Evolutionary conservation across 2,888 invertebrate species (phyloP).

Genomic region (Lithosia quadra): DNA sequence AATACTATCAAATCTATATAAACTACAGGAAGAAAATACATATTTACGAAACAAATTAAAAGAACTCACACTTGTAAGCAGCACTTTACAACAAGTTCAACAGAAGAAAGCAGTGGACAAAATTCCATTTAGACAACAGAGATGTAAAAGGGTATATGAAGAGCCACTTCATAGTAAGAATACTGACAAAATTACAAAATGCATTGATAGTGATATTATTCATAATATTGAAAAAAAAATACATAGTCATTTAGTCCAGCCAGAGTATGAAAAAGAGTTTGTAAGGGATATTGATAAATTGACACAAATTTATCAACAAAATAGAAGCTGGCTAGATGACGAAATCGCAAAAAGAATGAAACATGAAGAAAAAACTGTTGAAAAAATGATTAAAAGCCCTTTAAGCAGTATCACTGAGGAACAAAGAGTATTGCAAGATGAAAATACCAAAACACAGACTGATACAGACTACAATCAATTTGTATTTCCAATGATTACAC

Average conservation of each 20-base stretch:
- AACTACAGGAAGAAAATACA: constrained; percentile 83
- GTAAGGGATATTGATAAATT: constrained; percentile 70
- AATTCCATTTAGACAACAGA: constrained; percentile 63
- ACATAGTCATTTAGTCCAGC: constrained; percentile 55
- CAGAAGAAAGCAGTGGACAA: constrained; percentile 61
- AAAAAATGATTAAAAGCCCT: constrained; percentile 56
- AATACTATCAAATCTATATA: constrained; percentile 81
- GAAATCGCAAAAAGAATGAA: constrained; percentile 70
- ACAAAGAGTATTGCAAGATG: constrained; percentile 48
- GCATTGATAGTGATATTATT: constrained; percentile 65
- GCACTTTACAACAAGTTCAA: constrained; percentile 63
- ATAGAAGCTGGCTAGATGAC: constrained; percentile 77
- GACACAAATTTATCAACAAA: constrained; percentile 73
- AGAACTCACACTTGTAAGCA: constrained; percentile 69
- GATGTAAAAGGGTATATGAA: constrained; percentile 80
- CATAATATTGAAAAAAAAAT: constrained; percentile 50
- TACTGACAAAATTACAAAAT: constrained; percentile 68
- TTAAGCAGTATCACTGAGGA: constrained; percentile 56
- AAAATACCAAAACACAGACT: constrained; percentile 42
- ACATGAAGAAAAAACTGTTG: constrained; percentile 57
- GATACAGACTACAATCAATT: constrained; percentile 19
- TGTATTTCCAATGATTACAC: constrained; percentile 30
- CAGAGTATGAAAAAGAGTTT: constrained; percentile 71
- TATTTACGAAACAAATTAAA: constrained; percentile 77
- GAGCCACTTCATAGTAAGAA: constrained; percentile 73